phyloP scores from a whole-genome alignment of 2,888 invertebrate genomes.

The Eurois occulta region DNA sequence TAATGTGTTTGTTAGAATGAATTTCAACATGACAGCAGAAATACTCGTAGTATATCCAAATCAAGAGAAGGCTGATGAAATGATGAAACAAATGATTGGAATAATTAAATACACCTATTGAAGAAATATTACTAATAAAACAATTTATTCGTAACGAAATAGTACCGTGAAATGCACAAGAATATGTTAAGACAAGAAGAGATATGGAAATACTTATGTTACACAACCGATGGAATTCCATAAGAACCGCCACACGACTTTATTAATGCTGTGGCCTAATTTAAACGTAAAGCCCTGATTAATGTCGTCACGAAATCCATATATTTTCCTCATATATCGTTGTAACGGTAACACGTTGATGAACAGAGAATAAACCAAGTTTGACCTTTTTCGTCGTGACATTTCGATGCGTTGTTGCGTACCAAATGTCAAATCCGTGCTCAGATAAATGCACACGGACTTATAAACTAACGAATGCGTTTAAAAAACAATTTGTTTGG shows the following conservation, averaged over 20 bases:
- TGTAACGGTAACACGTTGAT: conserved; percentile 65
- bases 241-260: conserved; percentile 44
- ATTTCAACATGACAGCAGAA: conserved; percentile 30
- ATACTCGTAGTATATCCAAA: conserved; percentile 22
- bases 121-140: conserved; percentile 16
- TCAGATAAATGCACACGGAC: conserved; percentile 70
- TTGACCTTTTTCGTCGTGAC: conserved; percentile 83
- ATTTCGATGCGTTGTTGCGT: conserved; percentile 82
- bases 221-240: conserved; percentile 48
- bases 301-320: conserved; percentile 65
- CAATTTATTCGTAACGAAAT: background rate
- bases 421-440: conserved; percentile 88
- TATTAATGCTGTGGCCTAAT: conserved; percentile 59
- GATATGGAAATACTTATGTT: conserved; percentile 25
- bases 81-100: conserved; percentile 11
- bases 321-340: conserved; percentile 63
- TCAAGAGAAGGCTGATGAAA: conserved; percentile 7
- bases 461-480: conserved; percentile 61
- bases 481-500: conserved; percentile 62
- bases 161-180: conserved; percentile 13
- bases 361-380: conserved; percentile 62
- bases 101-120: background rate
- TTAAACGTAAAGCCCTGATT: conserved; percentile 62
- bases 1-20: conserved; percentile 14
- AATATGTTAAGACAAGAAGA: conserved; percentile 21